These are phyloP conservation scores for Elymnias hypermnestra DNA, from an alignment of 1,140 invertebrate genomes.

Conservation along the genomic window DNA sequence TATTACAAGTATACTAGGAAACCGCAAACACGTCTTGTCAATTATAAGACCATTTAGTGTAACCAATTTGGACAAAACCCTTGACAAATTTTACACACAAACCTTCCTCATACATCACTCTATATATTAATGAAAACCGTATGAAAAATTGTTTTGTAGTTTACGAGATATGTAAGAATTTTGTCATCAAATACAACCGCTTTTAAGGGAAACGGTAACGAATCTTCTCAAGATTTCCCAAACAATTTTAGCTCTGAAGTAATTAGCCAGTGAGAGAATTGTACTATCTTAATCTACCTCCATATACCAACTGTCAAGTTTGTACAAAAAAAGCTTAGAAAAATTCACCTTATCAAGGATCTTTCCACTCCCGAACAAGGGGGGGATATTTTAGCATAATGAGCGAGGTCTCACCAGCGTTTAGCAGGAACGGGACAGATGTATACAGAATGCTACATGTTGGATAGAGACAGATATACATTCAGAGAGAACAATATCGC, in stretches of 20 bases:
- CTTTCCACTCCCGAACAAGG: conserved; percentile 57
- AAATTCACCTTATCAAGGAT: conserved; percentile 51
- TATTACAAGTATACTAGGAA: no score
- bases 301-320: conserved; percentile 72
- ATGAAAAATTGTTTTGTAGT: no score
- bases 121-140: no score
- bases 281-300: conserved; percentile 56
- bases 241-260: neutral
- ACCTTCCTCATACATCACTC: no score
- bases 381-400: conserved; percentile 73
- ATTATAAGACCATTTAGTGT: no score
- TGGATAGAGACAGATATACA: conserved; percentile 27
- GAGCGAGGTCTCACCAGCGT: conserved; percentile 65
- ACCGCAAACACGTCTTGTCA: no score
- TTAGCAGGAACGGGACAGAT: conserved; percentile 50
- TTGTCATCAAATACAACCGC: no score
- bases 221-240: neutral
- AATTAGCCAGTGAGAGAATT: neutral
- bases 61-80: no score
- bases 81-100: no score
- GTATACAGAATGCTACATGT: conserved; percentile 1
- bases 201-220: no score
- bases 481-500: conserved; percentile 67
- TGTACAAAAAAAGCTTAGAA: conserved; percentile 40
- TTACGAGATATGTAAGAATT: no score